Evolutionary conservation across 1,140 invertebrate genomes (phyloP), one percentile per base, ranked within the genome.

Genomic region (Lasaia peninsularis): DNA sequence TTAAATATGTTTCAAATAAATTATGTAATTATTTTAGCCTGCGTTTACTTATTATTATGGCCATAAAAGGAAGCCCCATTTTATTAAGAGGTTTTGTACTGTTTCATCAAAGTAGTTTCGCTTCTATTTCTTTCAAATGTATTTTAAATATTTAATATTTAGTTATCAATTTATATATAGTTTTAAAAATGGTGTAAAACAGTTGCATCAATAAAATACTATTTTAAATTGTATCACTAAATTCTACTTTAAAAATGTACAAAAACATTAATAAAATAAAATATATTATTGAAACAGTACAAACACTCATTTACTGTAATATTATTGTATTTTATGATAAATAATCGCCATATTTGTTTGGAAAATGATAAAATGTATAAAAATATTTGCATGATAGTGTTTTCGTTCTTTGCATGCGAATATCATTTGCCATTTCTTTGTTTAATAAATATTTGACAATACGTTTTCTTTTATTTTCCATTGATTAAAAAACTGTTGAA

Each of bases 341-440:
- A 56, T 49, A 56, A 32, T 57, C 51, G 37, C 60, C 56, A 55
- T 62, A 50, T 56, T 62, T 53, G 56, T 56, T 56, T 62, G 40
- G 40, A 52, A 40, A 54, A 32, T 51, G 52, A 50, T 48, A 58
- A 55, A 61, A 55, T 49, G 18, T 11, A 55, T 55, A 62, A 65
- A 70, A 78, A 79, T 75, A 68, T 76, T 76, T 80, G 80, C 78
- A 86, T 83, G 80, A 62, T 67, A 71, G 70, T 70, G 77, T 82
- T 75, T 79, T 80, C 73, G 71, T 78, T 80, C 58, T 69, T 73
- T 80, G 78, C 79, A 85, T 85, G 79, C 67, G 68, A 79, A 73
- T 75, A 78, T 78, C 60, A 71, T 80, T 73, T 77, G 67, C 67
- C 65, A 78, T 73, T 72, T 71, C 68, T 75, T 74, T 71, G 58